phyloP scores from a whole-genome alignment of 2,888 invertebrate genomes.

The Auanema freiburgensis region DNA sequence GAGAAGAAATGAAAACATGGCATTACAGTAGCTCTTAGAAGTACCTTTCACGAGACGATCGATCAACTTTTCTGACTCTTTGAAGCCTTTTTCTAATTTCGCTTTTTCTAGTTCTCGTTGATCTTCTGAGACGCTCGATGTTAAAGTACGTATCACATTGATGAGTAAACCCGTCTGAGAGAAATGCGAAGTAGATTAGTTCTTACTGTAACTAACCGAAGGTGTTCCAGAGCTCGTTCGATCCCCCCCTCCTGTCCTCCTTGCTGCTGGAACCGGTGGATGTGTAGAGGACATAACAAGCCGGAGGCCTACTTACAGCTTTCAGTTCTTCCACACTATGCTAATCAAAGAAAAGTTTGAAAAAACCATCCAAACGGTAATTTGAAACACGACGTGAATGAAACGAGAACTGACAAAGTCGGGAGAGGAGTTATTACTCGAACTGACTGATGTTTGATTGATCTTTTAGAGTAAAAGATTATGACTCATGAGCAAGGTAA shows the following conservation, averaged over 20 bases:
- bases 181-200: too few relatives aligned
- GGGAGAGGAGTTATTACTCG: too few relatives aligned
- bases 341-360: too few relatives aligned
- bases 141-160: conserved; percentile 90
- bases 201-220: conserved; percentile 10
- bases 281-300: too few relatives aligned
- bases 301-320: too few relatives aligned
- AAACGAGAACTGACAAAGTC: too few relatives aligned
- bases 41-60: conserved; percentile 80
- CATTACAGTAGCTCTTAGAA: conserved; percentile 9
- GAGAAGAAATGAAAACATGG: conserved; percentile 11
- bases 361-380: too few relatives aligned
- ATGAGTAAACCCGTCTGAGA: conserved; percentile 72
- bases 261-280: conserved; percentile 16
- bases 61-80: conserved; percentile 83
- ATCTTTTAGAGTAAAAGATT: too few relatives aligned
- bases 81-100: conserved; percentile 88
- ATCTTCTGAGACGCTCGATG: conserved; percentile 84
- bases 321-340: too few relatives aligned
- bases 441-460: too few relatives aligned
- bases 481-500: too few relatives aligned
- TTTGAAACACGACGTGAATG: too few relatives aligned
- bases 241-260: conserved; percentile 3
- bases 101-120: conserved; percentile 85
- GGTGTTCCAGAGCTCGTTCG: conserved; percentile 4